Conservation (phyloP, 2,888 invertebrate genomes). For the Proisotoma minuta region DNA sequence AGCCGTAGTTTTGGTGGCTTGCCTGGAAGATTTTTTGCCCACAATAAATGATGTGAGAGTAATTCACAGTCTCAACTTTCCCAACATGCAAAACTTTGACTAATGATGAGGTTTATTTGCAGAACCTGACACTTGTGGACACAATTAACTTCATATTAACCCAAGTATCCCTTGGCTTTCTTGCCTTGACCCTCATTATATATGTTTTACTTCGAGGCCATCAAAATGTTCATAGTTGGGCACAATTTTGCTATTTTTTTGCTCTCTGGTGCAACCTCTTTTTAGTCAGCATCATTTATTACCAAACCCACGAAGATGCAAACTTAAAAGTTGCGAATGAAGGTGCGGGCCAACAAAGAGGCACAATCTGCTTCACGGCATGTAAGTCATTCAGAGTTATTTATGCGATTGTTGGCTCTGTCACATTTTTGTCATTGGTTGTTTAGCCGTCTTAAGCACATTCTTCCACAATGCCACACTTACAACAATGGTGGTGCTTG, state of each 20-base stretch:
- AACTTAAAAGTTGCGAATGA: slow-evolving; percentile 31
- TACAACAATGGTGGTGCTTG: slow-evolving; percentile 30
- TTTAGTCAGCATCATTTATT: slow-evolving; percentile 33
- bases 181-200: slow-evolving; percentile 31
- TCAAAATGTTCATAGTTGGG: slow-evolving; percentile 35
- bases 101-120: background rate
- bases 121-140: slow-evolving; percentile 35
- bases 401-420: background rate
- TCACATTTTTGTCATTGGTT: background rate
- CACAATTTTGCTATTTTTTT: slow-evolving; percentile 35
- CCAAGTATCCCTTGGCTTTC: slow-evolving; percentile 33
- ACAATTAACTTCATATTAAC: slow-evolving; percentile 36
- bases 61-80: background rate
- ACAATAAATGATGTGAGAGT: slow-evolving; percentile 28
- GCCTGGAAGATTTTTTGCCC: slow-evolving; percentile 36
- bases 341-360: slow-evolving; percentile 31
- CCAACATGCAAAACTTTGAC: background rate
- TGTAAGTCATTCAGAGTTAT: slow-evolving; percentile 18
- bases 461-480: slow-evolving; percentile 37
- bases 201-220: slow-evolving; percentile 31
- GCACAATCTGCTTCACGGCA: slow-evolving; percentile 32
- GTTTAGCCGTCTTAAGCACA: slow-evolving; percentile 30
- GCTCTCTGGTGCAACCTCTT: slow-evolving; percentile 34
- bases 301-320: slow-evolving; percentile 19
- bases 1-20: slow-evolving; percentile 26